phyloP scores from a whole-genome alignment of 2,888 invertebrate genomes.

The Eilema griseolum region DNA sequence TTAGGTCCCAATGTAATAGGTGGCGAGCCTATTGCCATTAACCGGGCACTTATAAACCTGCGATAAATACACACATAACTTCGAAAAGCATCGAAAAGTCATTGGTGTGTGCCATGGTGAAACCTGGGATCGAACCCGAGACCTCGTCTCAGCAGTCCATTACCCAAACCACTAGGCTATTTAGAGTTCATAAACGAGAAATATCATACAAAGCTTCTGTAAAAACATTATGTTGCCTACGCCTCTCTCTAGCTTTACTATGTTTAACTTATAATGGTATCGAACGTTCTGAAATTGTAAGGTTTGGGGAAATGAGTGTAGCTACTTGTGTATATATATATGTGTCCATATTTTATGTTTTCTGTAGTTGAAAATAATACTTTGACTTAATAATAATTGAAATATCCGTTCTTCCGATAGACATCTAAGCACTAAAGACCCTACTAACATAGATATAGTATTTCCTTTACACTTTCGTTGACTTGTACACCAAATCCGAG shows the following conservation, averaged over 20 bases:
- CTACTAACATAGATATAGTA: conserved; percentile 43
- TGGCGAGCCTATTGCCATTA: too few species aligned
- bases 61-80: too few species aligned
- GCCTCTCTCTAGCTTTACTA: conserved; percentile 1
- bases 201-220: not conserved
- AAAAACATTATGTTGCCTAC: not conserved
- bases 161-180: too few species aligned
- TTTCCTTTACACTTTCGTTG: conserved; percentile 37
- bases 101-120: too few species aligned
- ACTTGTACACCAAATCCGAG: conserved; percentile 58
- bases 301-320: conserved; percentile 7
- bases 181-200: not conserved
- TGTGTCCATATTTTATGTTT: not conserved
- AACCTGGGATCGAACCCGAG: too few species aligned
- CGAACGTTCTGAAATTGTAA: not conserved
- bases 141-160: too few species aligned
- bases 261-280: not conserved
- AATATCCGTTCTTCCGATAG: not conserved
- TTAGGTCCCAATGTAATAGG: too few species aligned
- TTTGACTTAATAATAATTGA: not conserved
- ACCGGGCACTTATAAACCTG: too few species aligned
- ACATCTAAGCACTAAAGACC: conserved; percentile 2
- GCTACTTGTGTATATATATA: not conserved
- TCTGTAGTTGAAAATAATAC: conserved; percentile 6
- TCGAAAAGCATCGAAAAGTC: too few species aligned